Evolutionary conservation across 2,888 invertebrate genomes (phyloP).

Genomic region (Pristionchus maxplancki): DNA sequence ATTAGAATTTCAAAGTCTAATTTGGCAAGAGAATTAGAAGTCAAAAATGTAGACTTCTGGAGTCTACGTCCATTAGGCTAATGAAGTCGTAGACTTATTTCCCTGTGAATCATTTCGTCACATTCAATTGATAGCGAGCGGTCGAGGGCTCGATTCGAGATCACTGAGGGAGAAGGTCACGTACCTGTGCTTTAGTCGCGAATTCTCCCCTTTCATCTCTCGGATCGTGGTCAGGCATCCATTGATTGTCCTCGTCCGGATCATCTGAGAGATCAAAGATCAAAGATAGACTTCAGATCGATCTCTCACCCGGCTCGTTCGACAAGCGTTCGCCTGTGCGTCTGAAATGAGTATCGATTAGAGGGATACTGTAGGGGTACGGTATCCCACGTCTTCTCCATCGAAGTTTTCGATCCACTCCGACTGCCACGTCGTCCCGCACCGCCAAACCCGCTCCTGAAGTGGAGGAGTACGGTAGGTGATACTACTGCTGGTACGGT

Average conservation of each 20-base stretch:
- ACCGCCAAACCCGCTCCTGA: background rate
- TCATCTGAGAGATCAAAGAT: conserved; percentile 5
- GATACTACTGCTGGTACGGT: background rate
- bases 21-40: no score
- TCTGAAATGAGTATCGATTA: background rate
- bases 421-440: background rate
- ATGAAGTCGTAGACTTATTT: no score
- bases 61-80: no score
- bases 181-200: background rate
- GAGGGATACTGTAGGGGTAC: background rate
- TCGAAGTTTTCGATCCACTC: conserved; percentile 27
- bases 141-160: no score
- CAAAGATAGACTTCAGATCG: background rate
- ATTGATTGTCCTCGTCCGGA: conserved; percentile 28
- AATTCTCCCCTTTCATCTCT: conserved; percentile 24
- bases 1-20: no score
- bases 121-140: background rate
- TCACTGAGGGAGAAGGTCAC: no score
- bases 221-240: conserved; percentile 27
- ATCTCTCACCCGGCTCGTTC: background rate
- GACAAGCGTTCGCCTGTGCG: background rate
- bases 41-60: no score
- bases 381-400: background rate
- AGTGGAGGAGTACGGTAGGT: background rate
- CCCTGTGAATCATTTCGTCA: no score